Evolutionary conservation across 2,113 vertebrate genomes (phyloP).

Genomic region (Urocolius indicus): DNA sequence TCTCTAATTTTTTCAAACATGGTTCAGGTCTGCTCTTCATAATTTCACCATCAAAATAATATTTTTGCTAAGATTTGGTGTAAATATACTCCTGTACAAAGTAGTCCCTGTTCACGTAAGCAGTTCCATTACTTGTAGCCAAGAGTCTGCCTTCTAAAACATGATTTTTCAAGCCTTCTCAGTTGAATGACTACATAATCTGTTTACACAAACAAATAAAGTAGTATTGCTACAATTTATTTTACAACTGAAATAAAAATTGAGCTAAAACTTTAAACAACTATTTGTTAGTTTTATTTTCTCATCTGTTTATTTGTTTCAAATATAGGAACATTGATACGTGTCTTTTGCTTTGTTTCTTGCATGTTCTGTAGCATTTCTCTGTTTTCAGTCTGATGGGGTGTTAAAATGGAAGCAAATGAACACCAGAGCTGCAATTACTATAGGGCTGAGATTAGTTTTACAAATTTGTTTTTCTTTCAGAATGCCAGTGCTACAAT

Average conservation of each 20-base stretch:
- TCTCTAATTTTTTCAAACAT: background rate
- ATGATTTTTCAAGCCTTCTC: background rate
- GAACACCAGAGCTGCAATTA: background rate
- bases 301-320: background rate
- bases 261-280: background rate
- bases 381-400: background rate
- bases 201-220: background rate
- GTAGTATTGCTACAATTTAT: background rate
- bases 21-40: background rate
- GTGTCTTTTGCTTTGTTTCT: background rate
- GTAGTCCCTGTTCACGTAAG: background rate
- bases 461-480: constrained; percentile 37
- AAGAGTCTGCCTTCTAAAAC: background rate
- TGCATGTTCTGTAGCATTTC: background rate
- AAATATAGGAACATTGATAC: background rate
- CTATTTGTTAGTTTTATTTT: background rate
- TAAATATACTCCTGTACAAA: background rate
- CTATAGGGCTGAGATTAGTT: constrained; percentile 12
- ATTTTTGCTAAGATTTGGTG: background rate
- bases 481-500: constrained; percentile 10
- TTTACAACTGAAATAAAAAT: background rate
- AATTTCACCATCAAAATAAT: background rate
- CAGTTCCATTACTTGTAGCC: background rate
- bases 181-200: background rate
- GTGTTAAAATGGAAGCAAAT: constrained; percentile 13